Percentiles rank a stretch among this genome's conserved stretches.
Evolutionary conservation across 1,140 invertebrate genomes (phyloP).

Genomic region (Brachionus angularis): DNA sequence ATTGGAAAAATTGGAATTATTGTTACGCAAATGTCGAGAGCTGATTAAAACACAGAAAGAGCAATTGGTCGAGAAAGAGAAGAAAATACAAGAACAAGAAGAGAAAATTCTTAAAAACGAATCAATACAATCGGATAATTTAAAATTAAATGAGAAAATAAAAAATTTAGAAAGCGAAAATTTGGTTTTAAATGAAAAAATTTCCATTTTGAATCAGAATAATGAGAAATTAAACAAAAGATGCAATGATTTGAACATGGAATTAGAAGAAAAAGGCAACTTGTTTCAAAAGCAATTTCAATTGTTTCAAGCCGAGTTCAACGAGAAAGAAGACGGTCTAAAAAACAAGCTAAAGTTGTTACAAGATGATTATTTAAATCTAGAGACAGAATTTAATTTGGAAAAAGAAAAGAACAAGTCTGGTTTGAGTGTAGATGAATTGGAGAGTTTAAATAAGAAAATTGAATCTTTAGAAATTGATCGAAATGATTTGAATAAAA

Average conservation of each 20-base stretch:
- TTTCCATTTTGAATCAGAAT: neutral
- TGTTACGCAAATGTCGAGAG: slow-evolving; percentile 11
- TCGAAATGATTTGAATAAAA: too few relatives aligned
- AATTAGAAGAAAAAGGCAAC: neutral
- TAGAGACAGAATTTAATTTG: slow-evolving; percentile 33
- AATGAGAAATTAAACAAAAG: slow-evolving; percentile 14
- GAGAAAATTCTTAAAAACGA: neutral
- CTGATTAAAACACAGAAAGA: slow-evolving; percentile 32
- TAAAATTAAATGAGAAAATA: neutral
- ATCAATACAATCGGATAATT: neutral
- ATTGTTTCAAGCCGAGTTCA: slow-evolving; percentile 13
- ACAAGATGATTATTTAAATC: slow-evolving; percentile 11
- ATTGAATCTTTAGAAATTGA: too few relatives aligned
- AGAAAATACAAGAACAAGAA: neutral
- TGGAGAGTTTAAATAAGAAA: too few relatives aligned
- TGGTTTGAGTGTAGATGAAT: too few relatives aligned
- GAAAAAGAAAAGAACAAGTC: too few relatives aligned
- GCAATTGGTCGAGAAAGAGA: slow-evolving; percentile 12
- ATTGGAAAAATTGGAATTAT: slow-evolving; percentile 15
- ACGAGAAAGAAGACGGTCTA: slow-evolving; percentile 29
- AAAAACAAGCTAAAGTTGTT: neutral
- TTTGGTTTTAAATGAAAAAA: neutral
- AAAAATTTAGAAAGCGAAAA: neutral
- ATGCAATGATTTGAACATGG: neutral
- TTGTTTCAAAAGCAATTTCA: slow-evolving; percentile 42